phyloP scores from a whole-genome alignment of 1,140 invertebrate species.

The Antheraea mylitta region DNA sequence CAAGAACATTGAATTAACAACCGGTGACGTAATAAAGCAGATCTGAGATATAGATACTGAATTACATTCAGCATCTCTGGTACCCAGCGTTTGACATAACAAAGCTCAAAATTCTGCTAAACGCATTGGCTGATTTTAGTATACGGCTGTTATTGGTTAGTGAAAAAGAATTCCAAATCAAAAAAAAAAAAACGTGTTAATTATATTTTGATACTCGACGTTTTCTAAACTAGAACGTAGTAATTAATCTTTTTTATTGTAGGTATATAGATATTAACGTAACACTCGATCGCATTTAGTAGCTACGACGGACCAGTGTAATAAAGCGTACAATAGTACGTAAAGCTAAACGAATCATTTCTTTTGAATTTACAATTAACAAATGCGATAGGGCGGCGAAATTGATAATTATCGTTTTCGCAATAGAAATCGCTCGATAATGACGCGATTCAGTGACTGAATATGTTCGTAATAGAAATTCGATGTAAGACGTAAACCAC shows the following conservation, averaged over 20 bases:
- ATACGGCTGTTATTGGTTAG: conserved; percentile 79
- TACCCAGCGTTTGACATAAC: conserved; percentile 39
- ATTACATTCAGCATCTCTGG: conserved; percentile 45
- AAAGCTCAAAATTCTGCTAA: conserved; percentile 63
- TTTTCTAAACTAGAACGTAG: conserved; percentile 73
- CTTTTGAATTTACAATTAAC: conserved; percentile 30
- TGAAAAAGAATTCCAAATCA: conserved; percentile 57
- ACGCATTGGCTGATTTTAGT: conserved; percentile 76
- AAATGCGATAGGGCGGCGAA: conserved; percentile 41
- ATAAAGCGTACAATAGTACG: conserved; percentile 7
- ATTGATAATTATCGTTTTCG: conserved; percentile 39
- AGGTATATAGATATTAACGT: conserved; percentile 53
- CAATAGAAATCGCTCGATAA: conserved; percentile 15
- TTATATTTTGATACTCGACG: conserved; percentile 78
- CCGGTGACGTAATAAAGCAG: no score
- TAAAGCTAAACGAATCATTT: conserved; percentile 15
- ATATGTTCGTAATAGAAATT: background rate
- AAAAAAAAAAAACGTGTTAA: conserved; percentile 70
- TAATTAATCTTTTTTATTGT: conserved; percentile 70
- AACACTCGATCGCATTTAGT: conserved; percentile 61
- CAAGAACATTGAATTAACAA: background rate
- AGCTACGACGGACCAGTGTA: conserved; percentile 33
- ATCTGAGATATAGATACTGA: background rate
- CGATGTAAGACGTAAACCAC: background rate
- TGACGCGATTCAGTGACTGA: background rate